Percentiles rank a stretch among this genome's conserved stretches.
phyloP scores from a whole-genome alignment of 64 coral and sea anemone species.

The Porites lutea region DNA sequence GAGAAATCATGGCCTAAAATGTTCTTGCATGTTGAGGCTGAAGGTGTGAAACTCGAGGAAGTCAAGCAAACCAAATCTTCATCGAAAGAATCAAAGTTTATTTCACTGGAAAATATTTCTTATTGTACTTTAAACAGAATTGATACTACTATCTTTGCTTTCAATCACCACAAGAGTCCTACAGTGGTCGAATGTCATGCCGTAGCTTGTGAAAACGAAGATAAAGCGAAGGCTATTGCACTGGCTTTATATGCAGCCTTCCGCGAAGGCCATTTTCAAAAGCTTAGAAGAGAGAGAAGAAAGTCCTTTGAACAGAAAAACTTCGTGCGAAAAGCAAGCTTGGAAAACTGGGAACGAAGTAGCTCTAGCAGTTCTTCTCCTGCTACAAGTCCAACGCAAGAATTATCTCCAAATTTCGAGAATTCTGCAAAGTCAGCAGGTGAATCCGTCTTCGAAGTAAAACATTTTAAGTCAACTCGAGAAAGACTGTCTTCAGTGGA shows the following conservation, averaged over 20 bases:
- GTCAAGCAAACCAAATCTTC: slow-evolving; percentile 17
- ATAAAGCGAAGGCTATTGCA: slow-evolving; percentile 81
- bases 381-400: slow-evolving; percentile 7
- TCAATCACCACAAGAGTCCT: slow-evolving; percentile 86
- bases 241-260: slow-evolving; percentile 77
- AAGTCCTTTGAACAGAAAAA: slow-evolving; percentile 38
- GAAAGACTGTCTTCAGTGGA: slow-evolving; percentile 18
- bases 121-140: slow-evolving; percentile 81
- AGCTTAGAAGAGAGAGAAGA: slow-evolving; percentile 75
- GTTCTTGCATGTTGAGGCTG: slow-evolving; percentile 53
- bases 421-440: background rate
- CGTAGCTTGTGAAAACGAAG: slow-evolving; percentile 74
- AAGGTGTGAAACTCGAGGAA: slow-evolving; percentile 68
- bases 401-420: background rate
- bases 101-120: slow-evolving; percentile 72
- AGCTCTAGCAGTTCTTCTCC: slow-evolving; percentile 2
- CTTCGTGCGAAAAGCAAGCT: slow-evolving; percentile 28
- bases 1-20: slow-evolving; percentile 82
- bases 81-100: slow-evolving; percentile 55
- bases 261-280: slow-evolving; percentile 88
- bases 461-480: background rate
- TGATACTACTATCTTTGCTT: slow-evolving; percentile 80
- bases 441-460: background rate
- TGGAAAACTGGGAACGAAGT: slow-evolving; percentile 6
- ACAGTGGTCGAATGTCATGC: slow-evolving; percentile 86